Base-by-base conservation (phyloP, 2,113 vertebrate genomes). In the Glaucomys volans region DNA sequence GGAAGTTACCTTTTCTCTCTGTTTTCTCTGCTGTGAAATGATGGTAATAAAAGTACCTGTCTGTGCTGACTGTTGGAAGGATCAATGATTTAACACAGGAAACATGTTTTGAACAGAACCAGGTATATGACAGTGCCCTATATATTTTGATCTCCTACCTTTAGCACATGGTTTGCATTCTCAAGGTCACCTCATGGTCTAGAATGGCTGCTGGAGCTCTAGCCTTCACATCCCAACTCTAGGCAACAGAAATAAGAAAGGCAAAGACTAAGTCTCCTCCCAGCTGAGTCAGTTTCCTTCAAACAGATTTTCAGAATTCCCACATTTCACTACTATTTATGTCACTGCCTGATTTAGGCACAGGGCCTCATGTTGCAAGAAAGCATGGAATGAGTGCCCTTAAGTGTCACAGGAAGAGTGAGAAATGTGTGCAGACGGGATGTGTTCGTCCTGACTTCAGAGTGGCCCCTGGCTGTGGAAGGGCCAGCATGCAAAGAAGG, bases 41-140 rank as follows among this genome's bases (percentile, higher is more conserved):
- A 94, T 40, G 32, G 30, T 74, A 12, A 69, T 64, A 80, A 57
- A 87, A 72, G 11, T 52, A 24, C 8, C 77, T 28, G 6, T 77
- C 82, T 67, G 10, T 42, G 30, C 28, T 28, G 17, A 64, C 7
- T 40, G 28, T 47, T 50, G 10, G 76, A 59, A 90, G 10, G 35
- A 83, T 50, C 44, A 71, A 57, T 50, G 8, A 52, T 47, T 90
- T 76, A 50, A 86, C 57, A 40, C 1, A 67, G 44, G 85, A 85
- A 87, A 88, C 30, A 10, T n/a, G n/a, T 96, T 94, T 96, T 81
- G 37, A 76, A 57, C 20, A 83, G 90, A 94, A 82, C 28, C 42
- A 32, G 18, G 11, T 40, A 2, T 67, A 64, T 17, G 76, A 54
- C 12, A 6, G 26, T 35, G 16, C 14, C 82, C 42, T n/a, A 22